A percentile compares a stretch with the other conserved stretches of the same genome.
Evolutionary conservation across 2,797 vertebrate species (phyloP).

Genomic region (Acanthornis magna): DNA sequence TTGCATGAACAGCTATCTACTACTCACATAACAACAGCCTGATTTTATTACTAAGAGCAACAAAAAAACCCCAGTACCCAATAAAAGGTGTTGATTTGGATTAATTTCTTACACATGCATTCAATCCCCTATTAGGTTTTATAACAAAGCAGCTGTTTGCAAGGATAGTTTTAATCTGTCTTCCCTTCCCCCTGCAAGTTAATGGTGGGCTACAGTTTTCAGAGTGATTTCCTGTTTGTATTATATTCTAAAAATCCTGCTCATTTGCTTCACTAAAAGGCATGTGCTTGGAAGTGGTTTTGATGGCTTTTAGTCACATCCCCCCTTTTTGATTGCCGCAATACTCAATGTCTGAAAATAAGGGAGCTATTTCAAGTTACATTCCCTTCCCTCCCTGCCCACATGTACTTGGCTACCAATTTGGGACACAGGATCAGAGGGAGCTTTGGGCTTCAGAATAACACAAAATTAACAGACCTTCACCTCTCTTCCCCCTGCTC

Average conservation of each 20-base stretch:
- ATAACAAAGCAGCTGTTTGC: not conserved
- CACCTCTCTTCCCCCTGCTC: not conserved
- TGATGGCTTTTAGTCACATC: constrained; percentile 51
- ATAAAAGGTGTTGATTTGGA: constrained; percentile 40
- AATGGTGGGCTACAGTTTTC: constrained; percentile 27
- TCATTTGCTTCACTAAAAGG: constrained; percentile 16
- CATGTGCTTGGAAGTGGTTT: constrained; percentile 58
- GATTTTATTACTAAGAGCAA: not conserved
- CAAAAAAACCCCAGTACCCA: not conserved
- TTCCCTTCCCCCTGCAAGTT: not conserved
- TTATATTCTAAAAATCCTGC: constrained; percentile 21
- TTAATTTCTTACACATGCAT: not conserved
- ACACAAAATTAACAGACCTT: not conserved
- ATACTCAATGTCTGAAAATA: constrained; percentile 19
- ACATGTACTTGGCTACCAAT: constrained; percentile 40
- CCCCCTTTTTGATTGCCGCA: constrained; percentile 22
- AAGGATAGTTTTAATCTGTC: constrained; percentile 1
- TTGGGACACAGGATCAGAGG: constrained; percentile 6
- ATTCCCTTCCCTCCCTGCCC: constrained; percentile 34
- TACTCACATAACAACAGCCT: not conserved
- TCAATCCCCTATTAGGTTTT: not conserved
- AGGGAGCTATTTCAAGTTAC: constrained; percentile 52
- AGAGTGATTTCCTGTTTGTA: constrained; percentile 45
- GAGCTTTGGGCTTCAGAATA: constrained; percentile 5
- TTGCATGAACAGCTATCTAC: not conserved